Evolutionary conservation across 1,140 invertebrate species (phyloP).

Genomic region (Drosophila mojavensis): DNA sequence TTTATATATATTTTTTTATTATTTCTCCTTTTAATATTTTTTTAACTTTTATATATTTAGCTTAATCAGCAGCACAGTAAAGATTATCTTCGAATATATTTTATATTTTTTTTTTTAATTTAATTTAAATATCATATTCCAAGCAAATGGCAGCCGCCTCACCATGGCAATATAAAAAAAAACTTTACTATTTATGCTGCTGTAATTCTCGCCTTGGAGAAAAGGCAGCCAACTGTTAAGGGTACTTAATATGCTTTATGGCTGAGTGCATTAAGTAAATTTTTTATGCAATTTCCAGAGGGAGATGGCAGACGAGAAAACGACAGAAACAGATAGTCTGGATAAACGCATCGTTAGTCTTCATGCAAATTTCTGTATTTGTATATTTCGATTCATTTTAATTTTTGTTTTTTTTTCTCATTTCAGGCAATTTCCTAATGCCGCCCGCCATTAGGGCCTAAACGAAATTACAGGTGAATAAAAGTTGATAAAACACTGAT

Average conservation of each 20-base stretch:
- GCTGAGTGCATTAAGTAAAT: slow-evolving; percentile 4
- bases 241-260: slow-evolving; percentile 11
- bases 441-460: background rate
- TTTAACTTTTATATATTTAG: too few species aligned
- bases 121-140: too few species aligned
- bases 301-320: background rate
- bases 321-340: background rate
- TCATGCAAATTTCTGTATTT: slow-evolving; percentile 9
- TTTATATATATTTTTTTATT: too few species aligned
- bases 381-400: background rate
- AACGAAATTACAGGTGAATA: background rate
- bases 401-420: background rate
- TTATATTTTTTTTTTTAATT: too few species aligned
- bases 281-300: slow-evolving; percentile 1
- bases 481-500: background rate
- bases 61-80: too few species aligned
- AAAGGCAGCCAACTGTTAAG: slow-evolving; percentile 5
- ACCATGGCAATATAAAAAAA: too few species aligned
- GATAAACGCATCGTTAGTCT: slow-evolving; percentile 11
- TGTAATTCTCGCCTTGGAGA: slow-evolving; percentile 11
- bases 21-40: too few species aligned
- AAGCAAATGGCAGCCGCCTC: too few species aligned
- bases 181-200: background rate
- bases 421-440: slow-evolving; percentile 5
- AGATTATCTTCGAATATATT: too few species aligned